Evolutionary conservation across 2,888 invertebrate species (phyloP), one percentile per base, ranked within the genome.

Genomic region (Pemphredon lugubris): DNA sequence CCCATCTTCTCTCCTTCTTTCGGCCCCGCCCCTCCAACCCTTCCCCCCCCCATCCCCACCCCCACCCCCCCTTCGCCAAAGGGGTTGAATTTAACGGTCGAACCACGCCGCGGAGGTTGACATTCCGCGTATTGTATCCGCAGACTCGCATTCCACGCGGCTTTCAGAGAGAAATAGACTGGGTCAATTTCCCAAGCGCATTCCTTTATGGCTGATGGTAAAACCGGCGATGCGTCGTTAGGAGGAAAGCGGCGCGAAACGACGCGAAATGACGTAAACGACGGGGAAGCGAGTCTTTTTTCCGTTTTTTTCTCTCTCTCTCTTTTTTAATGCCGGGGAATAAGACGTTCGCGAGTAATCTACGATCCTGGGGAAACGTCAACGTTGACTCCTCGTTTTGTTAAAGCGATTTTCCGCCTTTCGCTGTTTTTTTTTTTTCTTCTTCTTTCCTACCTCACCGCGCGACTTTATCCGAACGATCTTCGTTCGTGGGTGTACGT

Each of bases 121-220:
- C 68, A 59, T 74, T 69, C 39, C 32, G 34, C 53, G 42, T 55
- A 68, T 75, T 71, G 65, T 75, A 51, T 64, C 55, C 50, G 42
- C 58, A 18, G 44, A 44, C n/a, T 18, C 57, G 53, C 57, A 66
- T 75, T 74, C 67, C 60, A 13, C 45, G 58, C 57, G 50, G 32
- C 47, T 55, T 66, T 51, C 53, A 51, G 59, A 40, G 61, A 64
- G 68, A 73, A 79, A 71, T 73, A 66, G 68, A 65, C 63, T 44
- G 39, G 73, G 68, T 79, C 76, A 79, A 84, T 84, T 83, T 83
- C 77, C 83, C 79, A 32, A 48, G 73, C 79, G 79, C 75, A 81
- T 83, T 83, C 74, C 60, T 48, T 61, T 18, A 61, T 54, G 60
- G 39, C 16, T 53, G 44, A 55, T 67, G 14, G 48, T 40, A 50